Conservation (phyloP, 2,888 invertebrate species). For the Temnothorax unifasciatus region DNA sequence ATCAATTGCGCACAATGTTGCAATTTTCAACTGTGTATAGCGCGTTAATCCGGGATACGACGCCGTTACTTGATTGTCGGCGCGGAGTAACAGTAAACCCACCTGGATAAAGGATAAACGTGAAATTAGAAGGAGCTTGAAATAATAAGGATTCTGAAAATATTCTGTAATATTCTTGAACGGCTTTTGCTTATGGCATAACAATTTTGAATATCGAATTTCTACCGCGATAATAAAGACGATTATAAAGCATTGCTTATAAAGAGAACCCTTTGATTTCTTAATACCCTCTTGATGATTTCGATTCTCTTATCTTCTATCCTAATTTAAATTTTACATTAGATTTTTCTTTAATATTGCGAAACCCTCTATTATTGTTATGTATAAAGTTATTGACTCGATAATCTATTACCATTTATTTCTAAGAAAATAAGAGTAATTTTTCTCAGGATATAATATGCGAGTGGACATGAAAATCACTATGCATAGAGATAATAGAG, state of each 20-base stretch:
- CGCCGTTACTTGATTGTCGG: slow-evolving; percentile 19
- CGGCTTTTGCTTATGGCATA: slow-evolving; percentile 8
- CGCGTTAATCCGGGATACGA: slow-evolving; percentile 20
- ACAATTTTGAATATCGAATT: slow-evolving; percentile 19
- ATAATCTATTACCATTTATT: background rate
- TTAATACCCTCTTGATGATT: background rate
- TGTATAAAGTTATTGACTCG: background rate
- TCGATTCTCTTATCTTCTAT: background rate
- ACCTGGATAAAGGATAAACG: slow-evolving; percentile 24
- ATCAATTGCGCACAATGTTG: slow-evolving; percentile 46
- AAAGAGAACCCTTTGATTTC: background rate
- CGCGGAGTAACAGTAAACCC: slow-evolving; percentile 6
- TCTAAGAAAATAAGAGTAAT: background rate
- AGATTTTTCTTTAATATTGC: background rate
- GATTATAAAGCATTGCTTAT: background rate
- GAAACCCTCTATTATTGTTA: background rate
- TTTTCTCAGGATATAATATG: background rate
- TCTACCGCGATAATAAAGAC: slow-evolving; percentile 4
- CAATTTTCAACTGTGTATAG: slow-evolving; percentile 12
- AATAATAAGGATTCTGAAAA: slow-evolving; percentile 37
- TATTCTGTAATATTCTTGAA: background rate
- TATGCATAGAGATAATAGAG: background rate
- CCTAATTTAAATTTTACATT: background rate
- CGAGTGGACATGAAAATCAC: background rate
- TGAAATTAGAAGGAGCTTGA: slow-evolving; percentile 35